These are phyloP conservation scores for Vulpes vulpes DNA, from an alignment of 2,113 vertebrate genomes.

Conservation along the genomic window DNA sequence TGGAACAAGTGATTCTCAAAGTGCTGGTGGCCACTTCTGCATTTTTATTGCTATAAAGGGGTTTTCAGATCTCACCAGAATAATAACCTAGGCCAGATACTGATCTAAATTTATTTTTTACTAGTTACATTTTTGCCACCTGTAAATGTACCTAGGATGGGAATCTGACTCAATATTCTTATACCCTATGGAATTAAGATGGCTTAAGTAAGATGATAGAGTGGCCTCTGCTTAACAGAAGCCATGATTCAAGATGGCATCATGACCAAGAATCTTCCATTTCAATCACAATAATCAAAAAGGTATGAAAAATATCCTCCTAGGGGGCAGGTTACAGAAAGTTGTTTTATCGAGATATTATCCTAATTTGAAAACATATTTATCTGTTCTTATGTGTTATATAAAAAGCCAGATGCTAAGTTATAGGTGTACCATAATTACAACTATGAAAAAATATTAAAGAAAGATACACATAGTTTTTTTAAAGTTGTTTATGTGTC, in stretches of 20 bases:
- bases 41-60: neutral
- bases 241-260: neutral
- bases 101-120: neutral
- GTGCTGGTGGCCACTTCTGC: neutral
- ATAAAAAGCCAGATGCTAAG: constrained; percentile 54
- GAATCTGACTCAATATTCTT: neutral
- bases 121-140: neutral
- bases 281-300: neutral
- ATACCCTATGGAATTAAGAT: neutral
- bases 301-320: neutral
- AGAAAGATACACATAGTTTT: neutral
- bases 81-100: neutral
- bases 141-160: neutral
- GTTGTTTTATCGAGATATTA: constrained; percentile 2
- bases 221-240: neutral
- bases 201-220: neutral
- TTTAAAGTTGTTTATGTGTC: neutral
- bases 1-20: neutral
- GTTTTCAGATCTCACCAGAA: neutral
- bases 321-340: neutral
- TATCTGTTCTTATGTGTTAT: neutral
- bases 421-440: neutral
- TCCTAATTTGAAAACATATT: neutral
- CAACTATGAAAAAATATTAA: neutral
- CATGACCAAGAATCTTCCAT: neutral